Evolutionary conservation across 2,888 invertebrate genomes (phyloP).

Genomic region (Drosophila affinis): DNA sequence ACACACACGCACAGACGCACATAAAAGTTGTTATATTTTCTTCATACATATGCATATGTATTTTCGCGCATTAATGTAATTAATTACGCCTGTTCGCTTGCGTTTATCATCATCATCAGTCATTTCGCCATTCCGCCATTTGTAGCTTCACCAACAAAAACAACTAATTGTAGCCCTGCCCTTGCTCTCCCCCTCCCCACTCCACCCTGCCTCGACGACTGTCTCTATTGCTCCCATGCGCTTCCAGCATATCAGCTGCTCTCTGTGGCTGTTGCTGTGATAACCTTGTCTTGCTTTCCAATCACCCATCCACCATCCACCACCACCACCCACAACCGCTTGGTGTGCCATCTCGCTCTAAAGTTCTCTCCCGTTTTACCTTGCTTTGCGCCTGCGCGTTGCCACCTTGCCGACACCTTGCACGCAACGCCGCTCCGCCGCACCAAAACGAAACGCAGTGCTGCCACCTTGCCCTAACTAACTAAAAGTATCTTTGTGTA

Average conservation of each 20-base stretch:
- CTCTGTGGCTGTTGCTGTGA: conserved; percentile 63
- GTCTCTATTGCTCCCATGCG: conserved; percentile 11
- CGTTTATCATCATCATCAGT: conserved; percentile 22
- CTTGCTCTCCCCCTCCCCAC: conserved; percentile 11
- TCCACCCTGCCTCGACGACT: background rate
- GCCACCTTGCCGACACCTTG: conserved; percentile 48
- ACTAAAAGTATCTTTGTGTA: background rate
- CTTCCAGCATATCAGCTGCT: conserved; percentile 70
- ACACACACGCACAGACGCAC: conserved; percentile 5
- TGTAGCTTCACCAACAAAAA: conserved; percentile 36
- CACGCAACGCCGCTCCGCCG: conserved; percentile 52
- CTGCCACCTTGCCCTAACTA: conserved; percentile 56
- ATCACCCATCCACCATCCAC: conserved; percentile 29
- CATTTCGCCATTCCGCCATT: conserved; percentile 14
- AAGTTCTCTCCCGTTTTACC: conserved; percentile 1
- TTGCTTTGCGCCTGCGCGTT: conserved; percentile 46
- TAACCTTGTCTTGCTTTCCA: conserved; percentile 66
- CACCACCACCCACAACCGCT: conserved; percentile 16
- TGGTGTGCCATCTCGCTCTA: conserved; percentile 26
- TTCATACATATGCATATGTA: conserved; percentile 1
- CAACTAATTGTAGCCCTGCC: conserved; percentile 25
- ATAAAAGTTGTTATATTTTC: conserved; percentile 22
- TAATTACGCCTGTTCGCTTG: conserved; percentile 29
- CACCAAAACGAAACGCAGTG: conserved; percentile 30
- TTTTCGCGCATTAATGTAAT: conserved; percentile 37